Conservation (phyloP, 1,140 invertebrate species). For the Drosophila tristis region DNA sequence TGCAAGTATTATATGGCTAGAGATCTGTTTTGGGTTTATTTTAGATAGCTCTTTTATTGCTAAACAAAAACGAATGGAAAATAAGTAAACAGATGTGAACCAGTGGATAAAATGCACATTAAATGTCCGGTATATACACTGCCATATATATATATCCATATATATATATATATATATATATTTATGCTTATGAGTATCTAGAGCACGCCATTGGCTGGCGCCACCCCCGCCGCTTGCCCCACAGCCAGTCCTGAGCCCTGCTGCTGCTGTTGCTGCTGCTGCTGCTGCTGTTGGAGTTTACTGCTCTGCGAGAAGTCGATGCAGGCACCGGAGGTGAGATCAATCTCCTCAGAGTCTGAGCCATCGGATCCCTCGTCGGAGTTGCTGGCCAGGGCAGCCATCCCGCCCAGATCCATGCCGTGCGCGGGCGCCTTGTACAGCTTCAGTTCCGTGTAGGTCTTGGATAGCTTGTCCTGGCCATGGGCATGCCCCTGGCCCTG, state of each 20-base stretch:
- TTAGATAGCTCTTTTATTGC: constrained; percentile 50
- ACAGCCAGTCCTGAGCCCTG: constrained; percentile 14
- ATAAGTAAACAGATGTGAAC: constrained; percentile 13
- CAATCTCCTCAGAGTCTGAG: constrained; percentile 83
- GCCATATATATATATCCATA: constrained; percentile 12
- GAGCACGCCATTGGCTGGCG: constrained; percentile 61
- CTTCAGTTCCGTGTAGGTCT: constrained; percentile 83
- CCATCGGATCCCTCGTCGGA: constrained; percentile 75
- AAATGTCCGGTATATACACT: constrained; percentile 40
- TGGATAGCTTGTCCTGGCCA: constrained; percentile 62
- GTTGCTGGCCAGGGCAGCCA: constrained; percentile 48
- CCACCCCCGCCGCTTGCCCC: constrained; percentile 11
- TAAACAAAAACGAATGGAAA: constrained; percentile 35
- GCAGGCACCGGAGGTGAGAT: constrained; percentile 81
- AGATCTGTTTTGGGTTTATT: neutral
- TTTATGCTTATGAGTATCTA: constrained; percentile 19
- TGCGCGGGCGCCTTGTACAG: constrained; percentile 75
- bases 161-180: constrained; percentile 25
- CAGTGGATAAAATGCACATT: constrained; percentile 44
- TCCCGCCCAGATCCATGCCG: constrained; percentile 57
- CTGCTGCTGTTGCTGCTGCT: constrained; percentile 48
- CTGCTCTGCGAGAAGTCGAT: constrained; percentile 83
- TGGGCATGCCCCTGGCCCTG: constrained; percentile 31
- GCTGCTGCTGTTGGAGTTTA: constrained; percentile 66
- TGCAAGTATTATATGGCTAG: neutral